Conservation (phyloP, 2,888 invertebrate species). For the Ophioninae sp. region DNA sequence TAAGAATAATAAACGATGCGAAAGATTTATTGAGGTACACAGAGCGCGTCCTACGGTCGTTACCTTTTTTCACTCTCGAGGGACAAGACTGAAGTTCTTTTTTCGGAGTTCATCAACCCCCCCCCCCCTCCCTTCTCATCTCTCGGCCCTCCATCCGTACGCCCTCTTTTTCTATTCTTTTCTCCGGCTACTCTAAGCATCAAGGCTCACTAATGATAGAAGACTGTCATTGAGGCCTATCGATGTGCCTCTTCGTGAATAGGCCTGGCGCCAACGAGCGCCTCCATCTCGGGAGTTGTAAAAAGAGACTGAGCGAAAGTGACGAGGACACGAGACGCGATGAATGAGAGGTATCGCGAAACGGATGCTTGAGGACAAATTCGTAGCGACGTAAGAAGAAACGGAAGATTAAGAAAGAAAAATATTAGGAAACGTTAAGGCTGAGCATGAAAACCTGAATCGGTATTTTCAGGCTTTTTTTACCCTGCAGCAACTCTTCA, state of each 20-base stretch:
- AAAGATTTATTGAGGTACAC: slow-evolving; percentile 50
- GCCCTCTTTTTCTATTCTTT: slow-evolving; percentile 33
- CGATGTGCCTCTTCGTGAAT: slow-evolving; percentile 66
- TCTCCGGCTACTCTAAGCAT: slow-evolving; percentile 49
- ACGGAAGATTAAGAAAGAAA: not conserved
- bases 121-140: slow-evolving; percentile 10
- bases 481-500: no score
- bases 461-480: no score
- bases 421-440: not conserved
- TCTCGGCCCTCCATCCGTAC: slow-evolving; percentile 6
- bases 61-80: slow-evolving; percentile 33
- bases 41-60: slow-evolving; percentile 41
- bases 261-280: slow-evolving; percentile 73
- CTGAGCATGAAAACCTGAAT: not conserved
- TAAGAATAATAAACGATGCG: slow-evolving; percentile 51
- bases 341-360: slow-evolving; percentile 4
- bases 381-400: not conserved
- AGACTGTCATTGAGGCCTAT: slow-evolving; percentile 60
- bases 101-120: slow-evolving; percentile 35
- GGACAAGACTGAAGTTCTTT: slow-evolving; percentile 39
- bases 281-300: slow-evolving; percentile 39
- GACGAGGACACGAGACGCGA: no score
- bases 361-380: slow-evolving; percentile 13
- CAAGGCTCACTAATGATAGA: slow-evolving; percentile 58
- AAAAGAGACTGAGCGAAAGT: slow-evolving; percentile 23